phyloP scores from a whole-genome alignment of 2,113 vertebrate species.

The Gorsachius goisagi region DNA sequence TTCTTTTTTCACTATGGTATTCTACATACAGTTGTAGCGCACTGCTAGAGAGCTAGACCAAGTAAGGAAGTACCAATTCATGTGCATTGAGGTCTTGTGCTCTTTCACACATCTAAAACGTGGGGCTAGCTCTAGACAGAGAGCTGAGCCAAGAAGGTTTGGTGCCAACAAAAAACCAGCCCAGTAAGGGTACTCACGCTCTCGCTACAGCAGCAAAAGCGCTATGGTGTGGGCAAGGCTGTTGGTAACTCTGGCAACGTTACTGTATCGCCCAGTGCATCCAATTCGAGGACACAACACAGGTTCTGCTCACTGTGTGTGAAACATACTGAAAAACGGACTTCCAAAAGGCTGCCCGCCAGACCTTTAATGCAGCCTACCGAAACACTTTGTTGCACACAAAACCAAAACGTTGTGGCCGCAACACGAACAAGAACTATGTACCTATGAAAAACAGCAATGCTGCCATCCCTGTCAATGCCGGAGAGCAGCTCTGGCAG shows the following conservation, averaged over 20 bases:
- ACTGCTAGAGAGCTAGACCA: background rate
- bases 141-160: accelerated
- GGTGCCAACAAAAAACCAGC: accelerated
- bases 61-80: background rate
- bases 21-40: background rate
- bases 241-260: accelerated
- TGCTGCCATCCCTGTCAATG: accelerated
- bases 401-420: accelerated
- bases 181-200: accelerated
- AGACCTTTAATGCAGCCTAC: background rate
- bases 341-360: background rate
- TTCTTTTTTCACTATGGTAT: background rate
- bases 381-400: accelerated
- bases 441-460: accelerated
- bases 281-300: background rate
- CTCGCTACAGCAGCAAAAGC: accelerated
- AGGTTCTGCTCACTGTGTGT: accelerated
- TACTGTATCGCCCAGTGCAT: accelerated
- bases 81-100: accelerated
- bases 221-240: accelerated
- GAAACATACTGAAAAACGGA: accelerated
- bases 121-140: background rate
- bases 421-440: accelerated
- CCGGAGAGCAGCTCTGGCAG: background rate
- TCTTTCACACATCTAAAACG: background rate